phyloP scores from a whole-genome alignment of 2,797 vertebrate genomes.

The Syncerus caffer region DNA sequence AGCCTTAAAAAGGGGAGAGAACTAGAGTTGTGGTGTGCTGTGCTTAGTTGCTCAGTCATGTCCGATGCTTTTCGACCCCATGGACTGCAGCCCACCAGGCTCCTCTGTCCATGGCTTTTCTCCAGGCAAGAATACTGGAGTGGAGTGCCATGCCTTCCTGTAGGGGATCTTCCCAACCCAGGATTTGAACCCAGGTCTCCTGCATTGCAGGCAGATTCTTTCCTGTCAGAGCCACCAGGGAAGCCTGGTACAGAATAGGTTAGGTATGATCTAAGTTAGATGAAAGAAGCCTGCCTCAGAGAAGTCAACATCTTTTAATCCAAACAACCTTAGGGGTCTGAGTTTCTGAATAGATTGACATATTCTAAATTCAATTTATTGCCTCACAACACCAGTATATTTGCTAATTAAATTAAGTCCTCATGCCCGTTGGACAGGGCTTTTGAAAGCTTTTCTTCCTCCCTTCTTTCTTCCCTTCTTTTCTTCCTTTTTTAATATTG shows the following conservation, averaged over 20 bases:
- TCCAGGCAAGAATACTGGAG: background rate
- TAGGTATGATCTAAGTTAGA: background rate
- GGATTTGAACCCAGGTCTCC: background rate
- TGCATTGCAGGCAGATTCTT: background rate
- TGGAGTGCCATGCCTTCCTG: background rate
- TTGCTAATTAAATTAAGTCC: conserved; percentile 48
- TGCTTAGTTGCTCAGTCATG: background rate
- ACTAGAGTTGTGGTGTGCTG: background rate
- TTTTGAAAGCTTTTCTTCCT: background rate
- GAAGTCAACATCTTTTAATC: background rate
- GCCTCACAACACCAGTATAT: conserved; percentile 11
- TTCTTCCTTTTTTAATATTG: background rate
- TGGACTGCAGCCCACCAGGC: background rate
- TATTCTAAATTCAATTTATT: conserved; percentile 30
- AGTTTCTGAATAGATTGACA: conserved; percentile 18
- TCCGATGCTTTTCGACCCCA: background rate
- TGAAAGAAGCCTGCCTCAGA: conserved; percentile 24
- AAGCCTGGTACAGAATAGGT: background rate
- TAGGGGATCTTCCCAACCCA: background rate
- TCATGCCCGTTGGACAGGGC: background rate
- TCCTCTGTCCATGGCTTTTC: background rate
- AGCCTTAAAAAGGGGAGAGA: background rate
- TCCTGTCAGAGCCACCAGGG: background rate
- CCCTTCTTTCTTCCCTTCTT: background rate
- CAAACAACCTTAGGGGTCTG: background rate